Base-by-base conservation (phyloP, 2,113 vertebrate species). In the Elephas maximus region DNA sequence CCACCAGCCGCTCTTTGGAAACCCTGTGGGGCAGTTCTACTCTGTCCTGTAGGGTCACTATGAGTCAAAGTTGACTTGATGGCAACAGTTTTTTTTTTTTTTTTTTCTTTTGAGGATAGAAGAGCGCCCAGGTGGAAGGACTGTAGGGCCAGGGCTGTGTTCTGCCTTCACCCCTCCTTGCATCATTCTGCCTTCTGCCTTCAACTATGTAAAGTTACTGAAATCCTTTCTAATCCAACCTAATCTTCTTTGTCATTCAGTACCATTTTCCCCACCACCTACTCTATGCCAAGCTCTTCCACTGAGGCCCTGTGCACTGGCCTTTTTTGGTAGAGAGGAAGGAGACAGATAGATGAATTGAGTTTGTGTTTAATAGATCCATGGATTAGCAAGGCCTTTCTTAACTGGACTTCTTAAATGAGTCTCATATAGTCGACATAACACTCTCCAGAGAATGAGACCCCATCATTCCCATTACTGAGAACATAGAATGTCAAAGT, bases 321-420 rank as follows among this genome's bases (percentile, higher is more conserved):
- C n/a, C 33, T 76, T 93, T 63, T 30, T 60, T 73, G 53, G 37
- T 30, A 73, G 14, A 84, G 90, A 80, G 89, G 28, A 93, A 65
- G 2, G 51, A 24, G 7, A 33, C 65, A 82, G 26, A 77, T 2
- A 20, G n/a, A 41, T 71, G 30, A 80, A 23, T 69, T 44, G 10
- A 5, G 21, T 48, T 51, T 69, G 23, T 57, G 37, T 44, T 33
- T 63, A 77, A 11, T 53, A 67, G 77, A 28, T 69, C 30, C 81
- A 33, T 15, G 71, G 85, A 65, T 85, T 77, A 87, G 14, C 30
- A 71, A 84, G n/a, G 63, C 3, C 86, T 87, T 88, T 78, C 78
- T 63, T 73, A 78, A 79, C 67, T 74, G 67, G 41, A 45, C 65
- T 71, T 73, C 76, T 88, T 28, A 69, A 41, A 11, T 17, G 37